Conservation (phyloP, 2,113 vertebrate genomes). For the Onychorhynchus coronatus region DNA sequence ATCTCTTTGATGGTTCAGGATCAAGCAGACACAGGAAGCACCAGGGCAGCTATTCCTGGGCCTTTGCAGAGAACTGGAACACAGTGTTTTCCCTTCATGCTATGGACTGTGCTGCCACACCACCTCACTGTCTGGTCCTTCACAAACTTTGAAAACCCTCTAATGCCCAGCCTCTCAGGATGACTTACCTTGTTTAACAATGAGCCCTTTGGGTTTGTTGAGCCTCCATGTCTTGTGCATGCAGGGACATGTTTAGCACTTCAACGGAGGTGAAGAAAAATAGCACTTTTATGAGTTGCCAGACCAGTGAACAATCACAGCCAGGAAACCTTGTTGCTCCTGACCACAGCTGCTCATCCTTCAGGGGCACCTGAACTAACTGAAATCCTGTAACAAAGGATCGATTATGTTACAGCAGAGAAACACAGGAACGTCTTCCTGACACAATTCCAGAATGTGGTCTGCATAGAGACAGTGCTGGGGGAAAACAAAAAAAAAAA, state of each 20-base stretch:
- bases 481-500: neutral
- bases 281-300: neutral
- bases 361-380: neutral
- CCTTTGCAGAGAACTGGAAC: neutral
- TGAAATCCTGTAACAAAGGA: neutral
- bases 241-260: neutral
- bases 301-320: neutral
- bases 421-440: neutral
- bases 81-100: neutral
- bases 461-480: neutral
- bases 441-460: neutral
- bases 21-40: neutral
- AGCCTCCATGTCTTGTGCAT: neutral
- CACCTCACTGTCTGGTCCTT: neutral
- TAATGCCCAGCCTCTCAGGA: neutral
- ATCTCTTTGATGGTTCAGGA: neutral
- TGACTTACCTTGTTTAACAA: neutral
- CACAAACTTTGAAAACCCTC: neutral
- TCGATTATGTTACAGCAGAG: neutral
- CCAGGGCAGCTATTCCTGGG: neutral
- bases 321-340: neutral
- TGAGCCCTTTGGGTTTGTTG: neutral
- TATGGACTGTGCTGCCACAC: neutral
- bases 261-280: conserved; percentile 11
- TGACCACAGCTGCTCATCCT: neutral